Evolutionary conservation across 2,113 vertebrate genomes (phyloP), one percentile per base, ranked within the genome.

Genomic region (Erinaceus europaeus): DNA sequence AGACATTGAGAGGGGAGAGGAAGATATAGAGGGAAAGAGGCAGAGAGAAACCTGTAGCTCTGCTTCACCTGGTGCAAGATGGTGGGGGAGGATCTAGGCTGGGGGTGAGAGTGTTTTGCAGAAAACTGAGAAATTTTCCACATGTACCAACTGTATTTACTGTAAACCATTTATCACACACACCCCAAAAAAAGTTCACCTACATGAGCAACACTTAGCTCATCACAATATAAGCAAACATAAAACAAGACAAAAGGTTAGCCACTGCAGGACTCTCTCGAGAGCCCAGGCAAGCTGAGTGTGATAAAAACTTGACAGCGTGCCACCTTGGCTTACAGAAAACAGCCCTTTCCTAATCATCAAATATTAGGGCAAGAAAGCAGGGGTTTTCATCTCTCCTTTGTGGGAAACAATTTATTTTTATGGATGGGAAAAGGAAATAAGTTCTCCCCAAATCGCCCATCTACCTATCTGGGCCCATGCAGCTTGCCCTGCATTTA

Each of bases 391-490:
- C 90, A 91, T 91, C 82, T 62, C 50, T 93, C 82, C 86, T 96
- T 95, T 87, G 89, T 36, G 78, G 0, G 0, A 93, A 96, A 71
- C 95, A 94, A 97, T 97, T 97, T 96, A 97, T 97, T 98, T 98
- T 97, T 97, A 98, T 95, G 95, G 95, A 80, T 93, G 94, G 95
- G 90, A 96, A 96, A 97, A 97, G 92, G 94, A 97, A 97, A 97
- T 97, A 97, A 95, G 97, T 97, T 97, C 95, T 83, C 91, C 71
- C 0, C 81, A 90, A 96, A 97, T 40, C 53, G 94, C 80, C 95
- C 95, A 95, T 94, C 2, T 0, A 96, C 96, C 96, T 84, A 93
- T 96, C 93, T 2, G 91, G 95, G 94, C 91, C 93, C 83, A 52
- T 6, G 29, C 40, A 91, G 95, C 97, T 96, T 96, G 93, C 95